Base-by-base conservation (phyloP, 2,113 vertebrate genomes). In the Scomber japonicus region DNA sequence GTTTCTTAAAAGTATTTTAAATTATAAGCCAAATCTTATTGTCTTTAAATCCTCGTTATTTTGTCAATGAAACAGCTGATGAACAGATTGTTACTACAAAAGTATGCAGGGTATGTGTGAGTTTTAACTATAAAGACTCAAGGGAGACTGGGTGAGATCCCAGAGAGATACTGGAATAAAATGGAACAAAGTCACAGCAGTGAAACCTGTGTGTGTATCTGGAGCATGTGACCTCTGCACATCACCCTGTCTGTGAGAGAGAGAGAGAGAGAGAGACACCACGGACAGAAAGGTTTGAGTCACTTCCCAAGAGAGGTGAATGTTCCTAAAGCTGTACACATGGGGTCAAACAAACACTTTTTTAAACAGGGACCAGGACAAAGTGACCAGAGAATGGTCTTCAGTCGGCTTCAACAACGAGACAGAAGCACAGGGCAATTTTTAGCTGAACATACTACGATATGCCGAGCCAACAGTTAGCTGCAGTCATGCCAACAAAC, bases 171-270 rank as follows among this genome's bases (percentile, higher is more conserved):
- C n/a, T n/a, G 50, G 15, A 53, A 21, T 40, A 11, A 64, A 60
- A 5, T 30, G 51, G n/a, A 75, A 75, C 74, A 83, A 81, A 86
- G 84, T 84, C 79, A 65, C 3, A 68, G 74, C 79, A 53, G 59
- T 62, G 54, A 77, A 75, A 75, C 57, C 71, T 81, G 79, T 82
- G 87, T 76, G 88, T 19, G 15, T 66, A 71, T 77, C 49, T 24
- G 71, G 71, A 69, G 68, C 54, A 56, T 54, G 76, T 88, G 90
- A 68, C 90, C 88, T 85, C 87, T 93, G 81, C 53, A 69, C 2
- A 31, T 84, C 87, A 75, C 16, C 21, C 51, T 73, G 51, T 63
- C 35, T 62, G 67, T 53, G 49, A 56, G 63, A 9, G 17, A 30
- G 21, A 21, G 49, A 56, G 63, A 9, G 17, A 30, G 21, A 21